phyloP scores from a whole-genome alignment of 1,140 invertebrate genomes.

The Nymphalis io region DNA sequence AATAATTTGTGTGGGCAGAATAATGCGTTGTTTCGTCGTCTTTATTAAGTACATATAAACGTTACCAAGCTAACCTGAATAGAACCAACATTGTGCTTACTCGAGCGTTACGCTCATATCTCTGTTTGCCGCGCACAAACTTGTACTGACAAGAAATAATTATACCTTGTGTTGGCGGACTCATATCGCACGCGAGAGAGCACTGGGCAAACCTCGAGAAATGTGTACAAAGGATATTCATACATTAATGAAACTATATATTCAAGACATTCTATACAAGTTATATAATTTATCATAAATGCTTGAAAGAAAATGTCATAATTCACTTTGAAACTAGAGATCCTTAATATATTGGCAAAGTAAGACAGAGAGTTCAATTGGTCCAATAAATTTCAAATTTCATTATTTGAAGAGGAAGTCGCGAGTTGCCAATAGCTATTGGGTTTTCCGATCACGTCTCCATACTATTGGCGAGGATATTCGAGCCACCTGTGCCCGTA shows the following conservation, averaged over 20 bases:
- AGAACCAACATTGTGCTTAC: slow-evolving; percentile 31
- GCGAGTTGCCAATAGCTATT: slow-evolving; percentile 74
- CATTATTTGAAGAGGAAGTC: slow-evolving; percentile 79
- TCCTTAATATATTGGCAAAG: slow-evolving; percentile 56
- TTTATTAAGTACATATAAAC: slow-evolving; percentile 21
- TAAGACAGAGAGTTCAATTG: slow-evolving; percentile 65
- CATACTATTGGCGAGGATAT: slow-evolving; percentile 78
- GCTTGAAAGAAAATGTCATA: not conserved
- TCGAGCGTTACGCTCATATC: slow-evolving; percentile 35
- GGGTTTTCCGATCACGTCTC: slow-evolving; percentile 77
- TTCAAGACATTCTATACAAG: not conserved
- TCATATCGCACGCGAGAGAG: slow-evolving; percentile 36
- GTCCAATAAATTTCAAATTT: slow-evolving; percentile 78
- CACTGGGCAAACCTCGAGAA: slow-evolving; percentile 31
- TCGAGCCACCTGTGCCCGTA: slow-evolving; percentile 76
- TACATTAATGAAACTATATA: not conserved
- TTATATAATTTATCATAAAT: not conserved
- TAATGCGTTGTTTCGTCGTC: not conserved
- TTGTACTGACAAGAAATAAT: slow-evolving; percentile 45
- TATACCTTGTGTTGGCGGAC: slow-evolving; percentile 36
- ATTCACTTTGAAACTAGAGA: not conserved
- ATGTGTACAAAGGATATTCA: slow-evolving; percentile 31
- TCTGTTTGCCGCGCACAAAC: slow-evolving; percentile 37
- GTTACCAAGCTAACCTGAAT: slow-evolving; percentile 25
- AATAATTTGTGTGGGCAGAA: not conserved